phyloP scores from a whole-genome alignment of 2,113 vertebrate genomes.

The Burhinus oedicnemus region DNA sequence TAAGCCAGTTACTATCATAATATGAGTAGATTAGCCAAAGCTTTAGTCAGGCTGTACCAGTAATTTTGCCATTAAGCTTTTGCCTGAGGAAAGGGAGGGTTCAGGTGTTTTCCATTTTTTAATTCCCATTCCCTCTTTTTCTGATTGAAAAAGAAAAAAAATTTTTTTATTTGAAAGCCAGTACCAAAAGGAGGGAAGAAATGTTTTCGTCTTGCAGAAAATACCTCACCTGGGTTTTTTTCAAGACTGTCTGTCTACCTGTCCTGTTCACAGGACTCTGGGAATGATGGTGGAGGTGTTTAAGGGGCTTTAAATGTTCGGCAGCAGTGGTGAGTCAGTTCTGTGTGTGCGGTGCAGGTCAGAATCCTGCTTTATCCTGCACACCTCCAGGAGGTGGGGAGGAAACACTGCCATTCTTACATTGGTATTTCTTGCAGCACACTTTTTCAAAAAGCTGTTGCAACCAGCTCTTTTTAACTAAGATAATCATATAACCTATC shows the following conservation, averaged over 20 bases:
- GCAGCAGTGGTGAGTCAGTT: neutral
- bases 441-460: neutral
- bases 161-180: neutral
- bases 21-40: slow-evolving; percentile 2
- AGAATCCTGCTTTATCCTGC: neutral
- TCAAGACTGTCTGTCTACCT: neutral
- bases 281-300: neutral
- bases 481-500: neutral
- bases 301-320: neutral
- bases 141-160: neutral
- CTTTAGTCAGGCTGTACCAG: slow-evolving; percentile 16
- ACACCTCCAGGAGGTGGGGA: neutral
- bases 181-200: neutral
- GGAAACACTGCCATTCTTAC: neutral
- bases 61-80: slow-evolving; percentile 30
- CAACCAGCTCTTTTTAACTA: neutral
- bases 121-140: neutral
- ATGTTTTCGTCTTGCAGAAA: neutral
- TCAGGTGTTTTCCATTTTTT: neutral
- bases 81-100: slow-evolving; percentile 30
- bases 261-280: neutral
- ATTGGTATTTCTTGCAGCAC: neutral
- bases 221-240: neutral
- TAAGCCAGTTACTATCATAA: neutral
- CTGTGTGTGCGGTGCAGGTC: neutral